Base-by-base conservation (phyloP, 2,113 vertebrate genomes). In the Solea solea region DNA sequence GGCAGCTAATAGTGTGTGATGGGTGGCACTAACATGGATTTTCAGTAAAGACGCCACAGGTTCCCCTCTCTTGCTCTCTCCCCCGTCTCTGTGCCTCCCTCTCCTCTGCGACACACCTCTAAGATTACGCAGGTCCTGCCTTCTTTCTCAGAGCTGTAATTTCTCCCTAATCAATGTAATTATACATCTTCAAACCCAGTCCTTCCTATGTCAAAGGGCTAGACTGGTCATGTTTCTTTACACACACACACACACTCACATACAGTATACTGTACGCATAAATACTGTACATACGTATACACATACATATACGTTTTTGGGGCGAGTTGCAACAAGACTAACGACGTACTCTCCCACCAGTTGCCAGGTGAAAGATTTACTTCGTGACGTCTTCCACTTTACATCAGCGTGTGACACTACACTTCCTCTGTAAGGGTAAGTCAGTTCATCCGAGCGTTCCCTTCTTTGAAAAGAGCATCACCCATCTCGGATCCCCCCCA, bases 1-100 rank as follows among this genome's bases (percentile, higher is more conserved):
- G 93, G 89, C 92, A 87, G 92, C 89, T 95, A 95, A 95, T 94
- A 92, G 90, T 93, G 92, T 89, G 89, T 93, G 92, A 93, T 90
- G 91, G 91, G 91, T 86, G 89, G 90, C 78, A 82, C 87, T 89
- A 86, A 96, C 89, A 90, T 91, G 93, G 92, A 91, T 91, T 94
- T 91, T 92, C 87, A 91, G 85, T 90, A 92, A 93, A 90, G 91
- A 87, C 78, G 76, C 86, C 55, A 77, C 84, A 93, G 92, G 87
- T 89, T 81, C 56, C 44, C 44, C 79, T 41, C 82, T 74, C 71
- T 25, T 65, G 40, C 70, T 54, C 63, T 46, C 60, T 62, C 56
- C 54, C 49, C 51, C 16, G n/a, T 52, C 42, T 44, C 74, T 10
- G 39, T 56, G 28, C 2, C 12, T n/a, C 59, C 14, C 55, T 44